phyloP scores from a whole-genome alignment of 1,140 invertebrate species.

The Bombyx mandarina region DNA sequence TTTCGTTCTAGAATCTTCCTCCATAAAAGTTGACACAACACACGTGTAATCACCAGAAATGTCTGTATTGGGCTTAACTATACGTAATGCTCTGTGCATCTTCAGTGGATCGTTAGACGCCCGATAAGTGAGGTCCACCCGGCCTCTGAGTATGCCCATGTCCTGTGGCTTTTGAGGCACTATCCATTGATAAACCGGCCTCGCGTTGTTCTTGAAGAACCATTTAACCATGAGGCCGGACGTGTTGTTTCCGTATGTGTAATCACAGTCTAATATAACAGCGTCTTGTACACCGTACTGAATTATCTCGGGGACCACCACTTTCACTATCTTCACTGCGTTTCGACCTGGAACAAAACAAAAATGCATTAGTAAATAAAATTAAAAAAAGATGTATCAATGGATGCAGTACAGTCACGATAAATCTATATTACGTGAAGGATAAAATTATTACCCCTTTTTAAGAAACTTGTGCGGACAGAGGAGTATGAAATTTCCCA shows the following conservation, averaged over 20 bases:
- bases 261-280: constrained; percentile 84
- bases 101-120: constrained; percentile 72
- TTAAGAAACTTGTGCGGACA: no score
- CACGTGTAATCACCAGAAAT: constrained; percentile 82
- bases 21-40: constrained; percentile 77
- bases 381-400: no score
- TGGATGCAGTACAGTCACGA: no score
- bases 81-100: constrained; percentile 77
- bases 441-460: no score
- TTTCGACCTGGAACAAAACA: constrained; percentile 58
- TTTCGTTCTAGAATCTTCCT: constrained; percentile 75
- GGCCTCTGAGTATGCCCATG: constrained; percentile 74
- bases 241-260: constrained; percentile 73
- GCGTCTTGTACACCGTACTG: constrained; percentile 76
- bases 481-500: no score
- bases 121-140: constrained; percentile 75
- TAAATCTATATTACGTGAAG: no score
- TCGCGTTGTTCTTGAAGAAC: constrained; percentile 78
- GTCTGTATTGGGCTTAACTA: constrained; percentile 77
- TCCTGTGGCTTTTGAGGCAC: constrained; percentile 74
- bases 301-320: constrained; percentile 78
- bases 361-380: not conserved
- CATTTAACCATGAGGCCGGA: constrained; percentile 82
- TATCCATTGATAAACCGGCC: constrained; percentile 86
- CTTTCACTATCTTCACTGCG: constrained; percentile 75